Evolutionary conservation across 2,113 vertebrate genomes (phyloP).

Genomic region (Rattus rattus): DNA sequence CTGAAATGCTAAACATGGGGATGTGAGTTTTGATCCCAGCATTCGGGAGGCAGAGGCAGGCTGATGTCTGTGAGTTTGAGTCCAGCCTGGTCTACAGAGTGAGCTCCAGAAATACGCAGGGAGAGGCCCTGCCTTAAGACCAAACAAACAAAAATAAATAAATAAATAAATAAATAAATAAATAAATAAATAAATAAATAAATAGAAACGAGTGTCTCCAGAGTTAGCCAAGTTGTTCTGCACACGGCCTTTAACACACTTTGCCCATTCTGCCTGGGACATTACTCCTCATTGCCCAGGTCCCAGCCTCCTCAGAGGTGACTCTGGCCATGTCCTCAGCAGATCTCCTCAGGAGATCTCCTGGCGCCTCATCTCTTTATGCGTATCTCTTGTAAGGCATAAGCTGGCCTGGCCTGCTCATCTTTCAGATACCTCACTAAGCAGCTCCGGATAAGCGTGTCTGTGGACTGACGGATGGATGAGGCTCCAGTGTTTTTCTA

Average conservation of each 20-base stretch:
- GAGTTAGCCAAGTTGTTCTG: neutral
- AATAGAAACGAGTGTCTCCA: neutral
- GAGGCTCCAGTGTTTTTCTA: neutral
- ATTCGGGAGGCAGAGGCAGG: neutral
- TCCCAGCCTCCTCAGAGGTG: neutral
- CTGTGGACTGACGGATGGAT: neutral
- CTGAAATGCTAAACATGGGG: neutral
- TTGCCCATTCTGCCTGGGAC: neutral
- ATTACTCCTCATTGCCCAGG: neutral
- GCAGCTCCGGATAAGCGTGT: neutral
- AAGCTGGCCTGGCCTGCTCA: neutral
- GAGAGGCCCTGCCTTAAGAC: neutral
- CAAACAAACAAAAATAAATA: neutral
- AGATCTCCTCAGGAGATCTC: neutral
- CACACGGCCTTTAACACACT: neutral
- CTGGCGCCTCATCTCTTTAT: neutral
- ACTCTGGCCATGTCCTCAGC: no score
- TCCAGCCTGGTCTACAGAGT: neutral
- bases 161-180: neutral
- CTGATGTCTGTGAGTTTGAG: neutral
- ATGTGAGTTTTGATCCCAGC: neutral
- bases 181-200: neutral
- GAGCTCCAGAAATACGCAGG: neutral
- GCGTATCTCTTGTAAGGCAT: neutral
- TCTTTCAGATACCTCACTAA: neutral